phyloP scores from a whole-genome alignment of 2,113 vertebrate genomes.

The Ramphastos sulfuratus region DNA sequence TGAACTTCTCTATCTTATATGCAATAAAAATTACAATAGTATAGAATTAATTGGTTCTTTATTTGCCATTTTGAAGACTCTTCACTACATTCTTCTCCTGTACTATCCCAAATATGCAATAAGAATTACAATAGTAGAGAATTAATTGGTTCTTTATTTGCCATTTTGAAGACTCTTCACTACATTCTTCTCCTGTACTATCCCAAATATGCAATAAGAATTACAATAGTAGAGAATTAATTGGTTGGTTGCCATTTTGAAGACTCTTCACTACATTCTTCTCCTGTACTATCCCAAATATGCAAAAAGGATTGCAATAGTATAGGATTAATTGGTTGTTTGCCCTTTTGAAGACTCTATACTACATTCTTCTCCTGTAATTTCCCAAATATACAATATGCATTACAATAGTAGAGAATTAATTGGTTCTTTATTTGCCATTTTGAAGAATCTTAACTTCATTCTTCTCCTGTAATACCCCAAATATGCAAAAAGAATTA shows the following conservation, averaged over 20 bases:
- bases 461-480: neutral
- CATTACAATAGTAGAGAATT: neutral
- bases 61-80: neutral
- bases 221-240: neutral
- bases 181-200: neutral
- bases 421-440: neutral
- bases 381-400: neutral
- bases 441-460: neutral
- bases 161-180: neutral
- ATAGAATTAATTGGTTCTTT: neutral
- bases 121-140: neutral
- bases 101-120: neutral
- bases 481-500: too few relatives aligned
- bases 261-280: neutral
- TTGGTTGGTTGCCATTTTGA: neutral
- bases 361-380: neutral
- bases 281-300: neutral
- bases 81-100: neutral
- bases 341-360: neutral
- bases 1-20: neutral
- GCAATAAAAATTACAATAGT: neutral
- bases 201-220: neutral
- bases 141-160: conserved; percentile 1
- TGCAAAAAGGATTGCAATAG: neutral
- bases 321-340: neutral